phyloP scores from a whole-genome alignment of 2,797 vertebrate species.

The Phaenicophaeus curvirostris region DNA sequence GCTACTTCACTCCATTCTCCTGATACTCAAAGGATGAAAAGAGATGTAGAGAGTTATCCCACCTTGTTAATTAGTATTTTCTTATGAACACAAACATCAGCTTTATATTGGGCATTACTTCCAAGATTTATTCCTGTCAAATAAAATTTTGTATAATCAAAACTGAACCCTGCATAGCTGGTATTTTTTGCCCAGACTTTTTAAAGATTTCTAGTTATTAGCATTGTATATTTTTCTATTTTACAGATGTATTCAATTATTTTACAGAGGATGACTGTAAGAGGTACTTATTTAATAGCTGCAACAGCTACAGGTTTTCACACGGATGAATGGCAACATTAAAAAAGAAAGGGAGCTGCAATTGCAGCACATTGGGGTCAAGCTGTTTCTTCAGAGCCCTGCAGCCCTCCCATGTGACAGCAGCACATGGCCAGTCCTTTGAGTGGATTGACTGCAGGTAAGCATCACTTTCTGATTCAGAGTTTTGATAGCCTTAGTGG shows the following conservation, averaged over 20 bases:
- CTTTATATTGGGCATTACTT: not conserved
- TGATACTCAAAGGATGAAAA: constrained; percentile 34
- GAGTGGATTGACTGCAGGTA: not conserved
- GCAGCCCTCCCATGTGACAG: not conserved
- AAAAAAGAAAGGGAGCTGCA: not conserved
- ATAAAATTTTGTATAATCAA: not conserved
- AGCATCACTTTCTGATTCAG: not conserved
- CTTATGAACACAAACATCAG: not conserved
- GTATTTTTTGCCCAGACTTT: not conserved
- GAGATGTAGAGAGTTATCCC: constrained; percentile 36
- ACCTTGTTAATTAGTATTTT: constrained; percentile 30
- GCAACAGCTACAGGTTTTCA: not conserved
- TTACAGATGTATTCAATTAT: not conserved
- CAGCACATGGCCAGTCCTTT: rapidly evolving
- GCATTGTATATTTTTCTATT: not conserved
- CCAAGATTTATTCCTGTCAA: not conserved
- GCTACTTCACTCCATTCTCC: constrained; percentile 63
- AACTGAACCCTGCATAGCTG: not conserved
- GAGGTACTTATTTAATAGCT: not conserved
- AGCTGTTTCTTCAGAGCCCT: not conserved
- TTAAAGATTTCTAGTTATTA: not conserved
- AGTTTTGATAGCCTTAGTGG: not conserved
- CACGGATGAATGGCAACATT: not conserved
- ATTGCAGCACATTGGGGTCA: not conserved
- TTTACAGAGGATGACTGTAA: not conserved